These are phyloP conservation scores for Lepidurus packardi DNA, from an alignment of 1,140 invertebrate genomes.

Conservation along the genomic window DNA sequence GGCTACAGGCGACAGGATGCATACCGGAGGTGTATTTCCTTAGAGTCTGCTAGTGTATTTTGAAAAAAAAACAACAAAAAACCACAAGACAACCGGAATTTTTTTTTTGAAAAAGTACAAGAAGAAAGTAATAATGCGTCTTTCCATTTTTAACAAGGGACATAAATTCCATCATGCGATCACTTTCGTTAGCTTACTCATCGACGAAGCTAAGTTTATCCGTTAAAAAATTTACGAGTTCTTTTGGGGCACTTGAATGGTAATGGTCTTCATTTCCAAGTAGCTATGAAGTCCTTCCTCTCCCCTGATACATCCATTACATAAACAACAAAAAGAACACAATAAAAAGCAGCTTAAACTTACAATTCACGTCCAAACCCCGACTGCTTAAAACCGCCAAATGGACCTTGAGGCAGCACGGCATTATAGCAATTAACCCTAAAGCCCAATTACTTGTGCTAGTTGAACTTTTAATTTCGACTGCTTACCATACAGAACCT, in stretches of 20 bases:
- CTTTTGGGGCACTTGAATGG: slow-evolving; percentile 47
- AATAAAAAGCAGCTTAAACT: slow-evolving; percentile 42
- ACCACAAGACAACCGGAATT: too few relatives aligned
- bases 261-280: slow-evolving; percentile 67
- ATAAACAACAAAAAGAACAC: slow-evolving; percentile 5
- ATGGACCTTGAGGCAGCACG: slow-evolving; percentile 67
- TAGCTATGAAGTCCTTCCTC: slow-evolving; percentile 69
- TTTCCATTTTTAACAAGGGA: too few relatives aligned
- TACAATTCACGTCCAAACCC: slow-evolving; percentile 75
- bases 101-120: too few relatives aligned
- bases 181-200: too few relatives aligned
- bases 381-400: slow-evolving; percentile 82
- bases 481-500: slow-evolving; percentile 76
- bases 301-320: slow-evolving; percentile 51
- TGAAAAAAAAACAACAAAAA: too few relatives aligned
- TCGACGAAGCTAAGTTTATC: too few relatives aligned
- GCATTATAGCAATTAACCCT: slow-evolving; percentile 80
- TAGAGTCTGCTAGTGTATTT: slow-evolving; percentile 42
- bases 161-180: too few relatives aligned
- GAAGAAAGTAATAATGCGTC: too few relatives aligned
- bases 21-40: slow-evolving; percentile 77
- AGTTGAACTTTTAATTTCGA: neutral
- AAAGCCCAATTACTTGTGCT: slow-evolving; percentile 27
- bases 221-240: slow-evolving; percentile 28
- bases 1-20: slow-evolving; percentile 40